Percentiles rank a stretch among this genome's conserved stretches.
These are phyloP conservation scores for Verasper variegatus DNA, from an alignment of 2,113 vertebrate genomes.

Conservation along the genomic window DNA sequence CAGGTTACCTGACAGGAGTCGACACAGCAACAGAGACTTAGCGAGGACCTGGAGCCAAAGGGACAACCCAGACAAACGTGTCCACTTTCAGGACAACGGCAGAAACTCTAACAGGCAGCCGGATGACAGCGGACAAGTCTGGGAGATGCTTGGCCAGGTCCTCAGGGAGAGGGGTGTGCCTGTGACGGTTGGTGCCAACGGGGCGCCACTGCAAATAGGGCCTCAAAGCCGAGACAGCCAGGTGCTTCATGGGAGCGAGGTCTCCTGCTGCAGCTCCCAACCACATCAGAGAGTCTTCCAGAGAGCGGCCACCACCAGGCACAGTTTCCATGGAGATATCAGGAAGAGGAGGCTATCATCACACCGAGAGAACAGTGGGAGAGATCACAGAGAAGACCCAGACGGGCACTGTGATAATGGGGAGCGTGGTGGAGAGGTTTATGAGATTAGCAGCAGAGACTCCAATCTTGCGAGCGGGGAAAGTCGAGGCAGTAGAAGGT, in stretches of 20 bases:
- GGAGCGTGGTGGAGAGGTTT: constrained; percentile 27
- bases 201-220: constrained; percentile 66
- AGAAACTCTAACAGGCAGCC: constrained; percentile 17
- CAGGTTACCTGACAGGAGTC: constrained; percentile 22
- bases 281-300: constrained; percentile 71
- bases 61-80: constrained; percentile 71
- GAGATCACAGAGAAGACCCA: constrained; percentile 53
- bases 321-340: constrained; percentile 79
- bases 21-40: constrained; percentile 42
- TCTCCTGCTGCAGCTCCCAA: constrained; percentile 58
- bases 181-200: constrained; percentile 53
- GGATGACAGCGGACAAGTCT: constrained; percentile 32
- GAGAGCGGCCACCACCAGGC: constrained; percentile 67
- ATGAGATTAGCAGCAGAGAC: constrained; percentile 41
- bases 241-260: constrained; percentile 65
- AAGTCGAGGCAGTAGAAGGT: constrained; percentile 36
- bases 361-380: constrained; percentile 46
- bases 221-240: constrained; percentile 64
- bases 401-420: constrained; percentile 28
- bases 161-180: constrained; percentile 75
- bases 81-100: constrained; percentile 73
- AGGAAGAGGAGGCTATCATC: constrained; percentile 64
- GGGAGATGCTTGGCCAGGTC: constrained; percentile 71
- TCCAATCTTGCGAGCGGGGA: constrained; percentile 21
- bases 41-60: constrained; percentile 67